Conservation (phyloP, 2,888 invertebrate species). For the Latheticus oryzae region DNA sequence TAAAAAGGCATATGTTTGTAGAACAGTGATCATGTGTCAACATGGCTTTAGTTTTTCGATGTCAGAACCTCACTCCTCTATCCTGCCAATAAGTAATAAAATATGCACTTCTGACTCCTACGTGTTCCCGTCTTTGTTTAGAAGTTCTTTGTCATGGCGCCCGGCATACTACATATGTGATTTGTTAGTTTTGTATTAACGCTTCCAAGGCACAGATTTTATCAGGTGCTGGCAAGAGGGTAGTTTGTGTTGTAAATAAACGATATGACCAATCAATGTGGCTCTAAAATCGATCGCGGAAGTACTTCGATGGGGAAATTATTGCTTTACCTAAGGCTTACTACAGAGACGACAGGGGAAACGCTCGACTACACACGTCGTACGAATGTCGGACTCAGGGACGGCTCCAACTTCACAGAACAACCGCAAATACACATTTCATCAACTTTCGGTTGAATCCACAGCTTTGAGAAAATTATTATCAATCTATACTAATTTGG, state of each 20-base stretch:
- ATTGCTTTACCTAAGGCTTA: slow-evolving; percentile 45
- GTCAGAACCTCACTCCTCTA: slow-evolving; percentile 48
- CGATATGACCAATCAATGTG: slow-evolving; percentile 45
- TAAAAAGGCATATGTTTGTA: slow-evolving; percentile 36
- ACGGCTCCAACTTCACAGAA: slow-evolving; percentile 32
- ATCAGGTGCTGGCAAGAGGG: slow-evolving; percentile 43
- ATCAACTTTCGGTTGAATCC: slow-evolving; percentile 2
- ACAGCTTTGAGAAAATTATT: too few relatives aligned
- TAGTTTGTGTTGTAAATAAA: slow-evolving; percentile 46
- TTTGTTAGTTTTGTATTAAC: slow-evolving; percentile 43
- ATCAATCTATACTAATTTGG: too few relatives aligned
- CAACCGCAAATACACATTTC: slow-evolving; percentile 15
- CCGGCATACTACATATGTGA: slow-evolving; percentile 45
- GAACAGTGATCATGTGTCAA: slow-evolving; percentile 28
- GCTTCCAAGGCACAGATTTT: slow-evolving; percentile 40
- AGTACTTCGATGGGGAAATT: slow-evolving; percentile 45
- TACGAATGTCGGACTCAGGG: slow-evolving; percentile 41
- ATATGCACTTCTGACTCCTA: slow-evolving; percentile 56
- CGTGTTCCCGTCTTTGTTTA: slow-evolving; percentile 47
- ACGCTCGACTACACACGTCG: slow-evolving; percentile 48
- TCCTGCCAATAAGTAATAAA: slow-evolving; percentile 60
- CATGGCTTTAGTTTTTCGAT: slow-evolving; percentile 49
- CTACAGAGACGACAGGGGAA: slow-evolving; percentile 44
- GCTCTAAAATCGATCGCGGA: slow-evolving; percentile 41
- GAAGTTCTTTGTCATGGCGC: slow-evolving; percentile 48